Conservation (phyloP, 2,113 vertebrate species). For the Cygnus atratus region DNA sequence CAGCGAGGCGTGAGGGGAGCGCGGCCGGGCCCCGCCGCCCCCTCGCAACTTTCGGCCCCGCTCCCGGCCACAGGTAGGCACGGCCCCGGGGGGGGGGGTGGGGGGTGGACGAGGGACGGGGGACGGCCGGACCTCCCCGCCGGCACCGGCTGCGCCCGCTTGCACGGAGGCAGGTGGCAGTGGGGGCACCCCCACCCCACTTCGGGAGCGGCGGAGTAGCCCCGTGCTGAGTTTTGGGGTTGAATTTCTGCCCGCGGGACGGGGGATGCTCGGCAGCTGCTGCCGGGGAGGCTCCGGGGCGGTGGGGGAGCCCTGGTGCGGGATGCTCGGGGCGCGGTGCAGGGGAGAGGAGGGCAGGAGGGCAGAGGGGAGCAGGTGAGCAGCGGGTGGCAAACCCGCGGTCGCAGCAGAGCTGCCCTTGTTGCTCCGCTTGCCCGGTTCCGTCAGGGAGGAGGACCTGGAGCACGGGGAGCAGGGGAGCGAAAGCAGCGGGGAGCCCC, state of each 20-base stretch:
- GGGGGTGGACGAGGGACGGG: too few species aligned
- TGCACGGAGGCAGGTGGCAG: neutral
- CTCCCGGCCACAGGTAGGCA: neutral
- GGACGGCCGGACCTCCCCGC: too few species aligned
- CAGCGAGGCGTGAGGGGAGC: neutral
- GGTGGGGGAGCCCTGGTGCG: neutral
- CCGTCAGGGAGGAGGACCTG: neutral
- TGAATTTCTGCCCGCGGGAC: neutral
- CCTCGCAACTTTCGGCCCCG: too few species aligned
- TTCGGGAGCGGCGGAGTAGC: too few species aligned
- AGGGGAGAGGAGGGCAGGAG: too few species aligned
- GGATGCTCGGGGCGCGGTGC: neutral
- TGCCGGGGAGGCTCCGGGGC: neutral
- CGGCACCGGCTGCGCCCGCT: too few species aligned
- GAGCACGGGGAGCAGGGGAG: fast-evolving
- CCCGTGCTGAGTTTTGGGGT: neutral
- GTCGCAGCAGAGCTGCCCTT: neutral
- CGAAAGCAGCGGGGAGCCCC: neutral
- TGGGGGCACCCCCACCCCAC: too few species aligned
- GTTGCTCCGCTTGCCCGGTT: neutral
- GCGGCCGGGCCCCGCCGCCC: neutral
- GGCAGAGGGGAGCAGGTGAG: neutral
- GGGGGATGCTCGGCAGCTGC: neutral
- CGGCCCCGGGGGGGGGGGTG: neutral
- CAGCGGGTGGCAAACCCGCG: neutral